Base-by-base conservation (phyloP, 2,797 vertebrate genomes). In the Malacoctenus gilli region DNA sequence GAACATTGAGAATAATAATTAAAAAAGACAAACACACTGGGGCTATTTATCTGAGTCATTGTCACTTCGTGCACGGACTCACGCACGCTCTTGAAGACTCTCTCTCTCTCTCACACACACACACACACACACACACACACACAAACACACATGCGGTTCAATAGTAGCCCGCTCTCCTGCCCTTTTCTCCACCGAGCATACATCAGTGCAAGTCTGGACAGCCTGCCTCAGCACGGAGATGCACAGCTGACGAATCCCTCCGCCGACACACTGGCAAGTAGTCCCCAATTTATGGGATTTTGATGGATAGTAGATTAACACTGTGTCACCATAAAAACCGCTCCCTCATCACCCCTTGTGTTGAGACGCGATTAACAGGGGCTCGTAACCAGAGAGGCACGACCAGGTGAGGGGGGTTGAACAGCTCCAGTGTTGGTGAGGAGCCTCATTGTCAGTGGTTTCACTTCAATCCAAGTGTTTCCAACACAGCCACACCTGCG, bases 201-300 rank as follows among this genome's bases (percentile, higher is more conserved):
- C 71, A 89, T 87, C 84, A 86, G 81, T 85, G 25, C 85, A 90
- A 89, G 88, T 92, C 89, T 92, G 88, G 85, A 87, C 87, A 90
- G 81, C 83, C 90, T 84, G 84, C 85, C 90, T 86, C 65, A 89
- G 77, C 82, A 90, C 91, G 81, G 71, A 84, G 85, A 91, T 87
- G 85, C 89, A 86, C 85, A 85, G 84, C 49, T 89, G 87, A 88
- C 81, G 79, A 80, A 92, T 92, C 83, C 74, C 69, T 93, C 88
- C 92, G 91, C 91, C 54, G 55, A 72, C 82, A 89, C 84, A 87
- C 85, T 81, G 77, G 72, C 68, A 91, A 92, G 90, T 89, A 92
- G 90, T 88, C 66, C 91, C 70, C 77, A 69, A 71, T 80, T 83
- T 79, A 57, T 75, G 65, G 59, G 84, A 70, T 82, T 81, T 68